These are phyloP conservation scores for Ctenicera cuprea DNA, from an alignment of 2,888 invertebrate species.

Conservation along the genomic window DNA sequence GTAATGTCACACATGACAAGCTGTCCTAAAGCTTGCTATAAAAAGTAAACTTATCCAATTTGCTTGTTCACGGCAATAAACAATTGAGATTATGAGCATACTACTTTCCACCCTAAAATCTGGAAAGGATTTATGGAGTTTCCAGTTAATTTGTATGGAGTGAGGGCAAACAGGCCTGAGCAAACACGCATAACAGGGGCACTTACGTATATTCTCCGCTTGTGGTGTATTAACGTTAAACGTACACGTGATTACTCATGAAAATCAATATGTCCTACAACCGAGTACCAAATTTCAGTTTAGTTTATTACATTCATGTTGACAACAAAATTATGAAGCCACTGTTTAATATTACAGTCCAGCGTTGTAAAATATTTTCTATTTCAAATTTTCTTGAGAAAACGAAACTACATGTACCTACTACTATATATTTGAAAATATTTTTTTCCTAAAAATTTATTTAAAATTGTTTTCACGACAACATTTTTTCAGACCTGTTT, in stretches of 20 bases:
- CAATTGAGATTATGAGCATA: slow-evolving; percentile 36
- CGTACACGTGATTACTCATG: slow-evolving; percentile 43
- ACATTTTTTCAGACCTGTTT: too few species aligned
- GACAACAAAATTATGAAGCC: too few species aligned
- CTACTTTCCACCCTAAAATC: slow-evolving; percentile 46
- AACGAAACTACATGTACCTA: too few species aligned
- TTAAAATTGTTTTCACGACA: too few species aligned
- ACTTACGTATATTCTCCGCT: slow-evolving; percentile 49
- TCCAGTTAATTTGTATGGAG: slow-evolving; percentile 54
- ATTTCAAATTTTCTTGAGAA: background rate
- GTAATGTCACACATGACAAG: background rate
- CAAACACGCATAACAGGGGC: slow-evolving; percentile 62
- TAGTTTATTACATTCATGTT: background rate
- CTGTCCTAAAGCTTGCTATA: background rate
- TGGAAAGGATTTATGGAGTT: slow-evolving; percentile 54
- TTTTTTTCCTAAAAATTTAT: too few species aligned
- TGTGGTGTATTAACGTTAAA: slow-evolving; percentile 43
- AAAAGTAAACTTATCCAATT: slow-evolving; percentile 25
- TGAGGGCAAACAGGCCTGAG: slow-evolving; percentile 61
- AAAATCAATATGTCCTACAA: slow-evolving; percentile 37
- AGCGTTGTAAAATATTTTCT: too few species aligned
- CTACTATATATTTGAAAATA: too few species aligned
- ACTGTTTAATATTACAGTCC: too few species aligned
- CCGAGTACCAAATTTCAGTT: background rate
- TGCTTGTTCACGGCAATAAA: slow-evolving; percentile 38